Base-by-base conservation (phyloP, 2,888 invertebrate genomes). In the Rhabditoides inermis region DNA sequence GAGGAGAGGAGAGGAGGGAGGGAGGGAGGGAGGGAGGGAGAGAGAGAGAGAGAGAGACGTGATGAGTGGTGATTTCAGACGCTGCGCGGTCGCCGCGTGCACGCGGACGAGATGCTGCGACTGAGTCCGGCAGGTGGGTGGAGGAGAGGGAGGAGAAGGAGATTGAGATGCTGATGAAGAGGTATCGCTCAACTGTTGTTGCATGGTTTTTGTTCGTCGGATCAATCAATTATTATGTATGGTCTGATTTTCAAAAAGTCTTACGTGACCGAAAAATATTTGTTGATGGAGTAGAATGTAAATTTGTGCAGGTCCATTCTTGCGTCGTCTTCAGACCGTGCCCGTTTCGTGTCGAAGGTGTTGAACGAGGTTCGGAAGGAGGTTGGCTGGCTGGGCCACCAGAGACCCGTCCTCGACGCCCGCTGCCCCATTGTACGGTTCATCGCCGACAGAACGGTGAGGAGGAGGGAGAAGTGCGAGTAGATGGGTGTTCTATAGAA, bases 401-500 rank as follows among this genome's bases (percentile, higher is more conserved):
- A 55, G 18, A 26, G 49, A 15, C 54, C 57, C 15, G 51, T 60
- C 30, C 42, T 57, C 15, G 57, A 60, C 50, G 53, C 54, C 26
- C 44, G 57, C 28, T 51, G 56, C 30, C 60, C 60, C 18, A 45
- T 60, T 15, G 57, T 60, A 28, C 54, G 57, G 12, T 52, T 60
- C 40, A 37, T 52, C 7, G 40, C 47, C 26, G 37, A 54, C 20
- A 53, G 44, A 27, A 18, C 45, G 44, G 53, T 56, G n/a, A n/a
- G n/a, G n/a, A n/a, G n/a, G n/a, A n/a, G n/a, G n/a, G n/a, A n/a
- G n/a, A n/a, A n/a, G n/a, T n/a, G n/a, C n/a, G n/a, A n/a, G n/a
- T n/a, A n/a, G n/a, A n/a, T n/a, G n/a, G n/a, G n/a, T n/a, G n/a
- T n/a, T n/a, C n/a, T n/a, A n/a, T n/a, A n/a, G n/a, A n/a, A n/a